phyloP scores from a whole-genome alignment of 2,797 vertebrate species.

The Masticophis lateralis region DNA sequence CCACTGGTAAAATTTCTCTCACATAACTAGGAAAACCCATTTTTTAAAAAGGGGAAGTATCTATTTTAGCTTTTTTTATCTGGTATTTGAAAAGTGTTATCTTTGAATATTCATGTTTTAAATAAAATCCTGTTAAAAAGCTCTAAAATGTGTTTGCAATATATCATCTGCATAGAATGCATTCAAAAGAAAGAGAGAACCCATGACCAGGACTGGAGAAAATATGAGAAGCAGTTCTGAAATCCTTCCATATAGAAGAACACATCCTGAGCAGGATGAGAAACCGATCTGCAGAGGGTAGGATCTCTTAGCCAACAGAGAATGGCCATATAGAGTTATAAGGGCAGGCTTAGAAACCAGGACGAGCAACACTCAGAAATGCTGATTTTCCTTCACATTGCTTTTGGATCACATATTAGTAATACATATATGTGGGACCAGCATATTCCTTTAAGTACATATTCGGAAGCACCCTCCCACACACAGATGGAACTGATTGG shows the following conservation, averaged over 20 bases:
- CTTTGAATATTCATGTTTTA: background rate
- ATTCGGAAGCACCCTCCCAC: background rate
- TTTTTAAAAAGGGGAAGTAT: background rate
- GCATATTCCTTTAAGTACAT: background rate
- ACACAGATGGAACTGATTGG: background rate
- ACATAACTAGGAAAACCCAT: background rate
- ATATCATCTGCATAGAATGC: background rate
- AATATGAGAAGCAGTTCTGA: background rate
- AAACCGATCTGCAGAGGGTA: background rate
- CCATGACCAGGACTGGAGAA: background rate
- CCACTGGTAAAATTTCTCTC: background rate
- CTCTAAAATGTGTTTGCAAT: background rate
- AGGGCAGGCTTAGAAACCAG: background rate
- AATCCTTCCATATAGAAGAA: background rate
- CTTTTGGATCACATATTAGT: background rate
- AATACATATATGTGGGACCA: background rate
- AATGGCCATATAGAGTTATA: background rate
- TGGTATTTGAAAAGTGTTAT: background rate
- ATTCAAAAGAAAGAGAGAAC: background rate
- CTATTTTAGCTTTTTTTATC: conserved; percentile 19
- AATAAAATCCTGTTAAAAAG: conserved; percentile 20
- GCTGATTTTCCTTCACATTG: background rate
- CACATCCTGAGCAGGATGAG: background rate
- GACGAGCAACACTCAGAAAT: background rate
- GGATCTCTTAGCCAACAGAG: background rate